Evolutionary conservation across 2,888 invertebrate genomes (phyloP), one percentile per base, ranked within the genome.

Genomic region (Gortyna flavago): DNA sequence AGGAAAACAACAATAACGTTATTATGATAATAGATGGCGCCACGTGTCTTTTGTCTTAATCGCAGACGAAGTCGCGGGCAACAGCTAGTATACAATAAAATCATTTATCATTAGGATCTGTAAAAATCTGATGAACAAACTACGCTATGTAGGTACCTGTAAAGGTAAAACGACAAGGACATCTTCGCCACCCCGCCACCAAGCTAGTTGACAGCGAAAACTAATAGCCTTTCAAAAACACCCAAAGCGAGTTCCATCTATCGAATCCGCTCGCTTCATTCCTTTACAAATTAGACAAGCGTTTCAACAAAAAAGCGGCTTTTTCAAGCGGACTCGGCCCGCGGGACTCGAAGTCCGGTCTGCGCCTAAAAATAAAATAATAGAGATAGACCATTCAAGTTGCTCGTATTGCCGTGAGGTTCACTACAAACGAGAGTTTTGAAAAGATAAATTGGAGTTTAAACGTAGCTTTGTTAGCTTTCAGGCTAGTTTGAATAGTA

Each of bases 331-430:
- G 41, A 64, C 51, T 48, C 64, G 21, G 35, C 77, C 68, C 82
- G 54, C 64, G 74, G 77, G 80, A 80, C 48, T 21, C 54, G 44
- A 11, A 59, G 48, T 51, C 65, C 72, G 77, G 35, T 35, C 66
- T 41, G 59, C 35, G 66, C 77, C 80, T 85, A 83, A 80, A 86
- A 88, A 88, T 80, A 83, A 87, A 79, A 77, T 86, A 85, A 83
- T 77, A 62, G 80, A 48, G 75, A 79, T 70, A 41, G 79, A 48
- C 79, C 72, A 76, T 81, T 79, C 76, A 80, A 81, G 70, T 77
- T 77, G 64, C 51, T 80, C 65, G 59, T 51, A 72, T 67, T 70
- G 77, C 71, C 57, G 72, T 81, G 74, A 77, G 57, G 51, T 61
- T 44, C 41, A 61, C 59, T 68, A 29, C 73, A 54, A 74, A 57